phyloP scores from a whole-genome alignment of 1,140 invertebrate genomes.

The Arion vulgaris region DNA sequence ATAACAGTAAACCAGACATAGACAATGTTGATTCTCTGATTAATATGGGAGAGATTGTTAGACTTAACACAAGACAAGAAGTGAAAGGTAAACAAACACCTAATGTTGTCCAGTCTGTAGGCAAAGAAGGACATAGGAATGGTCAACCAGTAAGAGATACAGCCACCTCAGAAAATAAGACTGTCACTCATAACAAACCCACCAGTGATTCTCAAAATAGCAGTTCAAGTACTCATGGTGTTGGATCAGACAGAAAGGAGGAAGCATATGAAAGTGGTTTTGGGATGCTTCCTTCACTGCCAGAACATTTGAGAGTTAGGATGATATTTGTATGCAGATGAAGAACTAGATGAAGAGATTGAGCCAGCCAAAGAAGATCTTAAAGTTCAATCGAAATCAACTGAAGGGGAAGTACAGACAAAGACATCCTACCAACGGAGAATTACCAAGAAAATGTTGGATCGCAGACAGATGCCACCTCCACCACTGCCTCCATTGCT shows the following conservation, averaged over 20 bases:
- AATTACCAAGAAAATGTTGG: neutral
- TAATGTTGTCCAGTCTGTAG: neutral
- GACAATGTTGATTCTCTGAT: constrained; percentile 5
- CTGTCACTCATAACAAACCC: neutral
- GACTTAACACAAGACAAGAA: neutral
- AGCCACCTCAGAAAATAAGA: neutral
- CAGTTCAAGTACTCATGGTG: neutral
- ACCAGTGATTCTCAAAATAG: neutral
- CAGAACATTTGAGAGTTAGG: neutral
- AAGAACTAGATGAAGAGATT: constrained; percentile 9
- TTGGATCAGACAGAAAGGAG: neutral
- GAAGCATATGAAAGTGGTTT: neutral
- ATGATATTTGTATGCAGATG: constrained; percentile 13
- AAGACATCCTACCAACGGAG: neutral
- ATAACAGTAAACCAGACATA: too few species aligned
- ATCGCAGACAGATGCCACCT: neutral
- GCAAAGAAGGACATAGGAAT: neutral
- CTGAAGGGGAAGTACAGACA: neutral
- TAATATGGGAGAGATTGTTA: neutral
- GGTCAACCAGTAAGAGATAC: neutral
- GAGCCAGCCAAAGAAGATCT: neutral
- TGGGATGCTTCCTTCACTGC: neutral
- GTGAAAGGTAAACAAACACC: neutral
- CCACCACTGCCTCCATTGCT: neutral
- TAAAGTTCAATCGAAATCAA: neutral